Conservation (phyloP, 2,888 invertebrate species). For the Amblyjoppa proteus region DNA sequence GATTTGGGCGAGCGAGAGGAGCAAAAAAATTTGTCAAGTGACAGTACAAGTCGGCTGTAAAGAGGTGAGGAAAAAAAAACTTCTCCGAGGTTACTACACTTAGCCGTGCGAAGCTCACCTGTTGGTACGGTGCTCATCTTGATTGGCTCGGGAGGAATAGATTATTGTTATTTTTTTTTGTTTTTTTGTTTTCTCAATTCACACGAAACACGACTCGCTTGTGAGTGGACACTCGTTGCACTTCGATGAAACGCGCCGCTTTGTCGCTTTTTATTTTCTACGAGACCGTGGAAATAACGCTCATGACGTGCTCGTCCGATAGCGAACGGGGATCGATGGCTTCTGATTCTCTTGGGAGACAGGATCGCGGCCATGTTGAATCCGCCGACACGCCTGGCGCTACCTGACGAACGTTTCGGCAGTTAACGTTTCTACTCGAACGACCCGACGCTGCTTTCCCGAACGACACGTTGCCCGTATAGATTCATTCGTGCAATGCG, state of each 20-base stretch:
- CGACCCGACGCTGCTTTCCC: background rate
- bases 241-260: constrained; percentile 2
- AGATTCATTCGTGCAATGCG: background rate
- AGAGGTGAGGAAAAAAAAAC: constrained; percentile 24
- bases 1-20: background rate
- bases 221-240: constrained; percentile 16
- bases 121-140: constrained; percentile 82
- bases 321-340: constrained; percentile 76
- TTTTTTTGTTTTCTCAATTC: background rate
- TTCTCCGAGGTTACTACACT: constrained; percentile 58
- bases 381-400: constrained; percentile 34
- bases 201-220: constrained; percentile 20
- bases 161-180: background rate
- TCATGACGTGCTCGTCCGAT: constrained; percentile 72
- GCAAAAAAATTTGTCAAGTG: background rate
- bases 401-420: background rate
- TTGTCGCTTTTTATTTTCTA: background rate
- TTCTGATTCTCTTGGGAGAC: constrained; percentile 71
- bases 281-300: constrained; percentile 59
- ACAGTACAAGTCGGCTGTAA: background rate
- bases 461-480: background rate
- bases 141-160: constrained; percentile 21
- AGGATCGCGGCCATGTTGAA: constrained; percentile 73
- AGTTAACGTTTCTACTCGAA: background rate
- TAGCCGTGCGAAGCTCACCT: constrained; percentile 77